Evolutionary conservation across 2,113 vertebrate species (phyloP).

Genomic region (Genyomyrus donnyi): DNA sequence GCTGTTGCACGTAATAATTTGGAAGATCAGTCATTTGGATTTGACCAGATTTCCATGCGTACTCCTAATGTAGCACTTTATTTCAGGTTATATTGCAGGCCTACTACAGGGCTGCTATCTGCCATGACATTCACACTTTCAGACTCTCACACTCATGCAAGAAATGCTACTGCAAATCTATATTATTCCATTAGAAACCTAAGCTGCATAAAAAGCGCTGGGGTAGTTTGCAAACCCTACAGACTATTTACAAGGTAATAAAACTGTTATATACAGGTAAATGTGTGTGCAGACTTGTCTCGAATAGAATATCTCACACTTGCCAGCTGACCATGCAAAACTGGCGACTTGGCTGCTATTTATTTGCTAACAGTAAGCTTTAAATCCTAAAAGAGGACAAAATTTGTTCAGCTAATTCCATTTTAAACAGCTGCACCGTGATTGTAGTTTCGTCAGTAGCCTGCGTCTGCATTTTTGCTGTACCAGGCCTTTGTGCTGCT

Average conservation of each 20-base stretch:
- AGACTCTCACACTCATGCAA: no score
- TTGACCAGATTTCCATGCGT: not conserved
- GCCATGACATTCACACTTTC: no score
- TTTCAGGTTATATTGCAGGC: not conserved
- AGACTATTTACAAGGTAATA: no score
- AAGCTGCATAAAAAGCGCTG: no score
- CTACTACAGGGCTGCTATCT: not conserved
- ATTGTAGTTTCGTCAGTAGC: not conserved
- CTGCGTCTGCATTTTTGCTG: not conserved
- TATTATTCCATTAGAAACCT: no score
- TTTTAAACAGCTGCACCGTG: not conserved
- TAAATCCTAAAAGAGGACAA: not conserved
- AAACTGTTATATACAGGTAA: not conserved
- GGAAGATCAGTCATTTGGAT: no score
- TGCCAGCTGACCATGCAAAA: not conserved
- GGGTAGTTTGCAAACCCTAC: no score
- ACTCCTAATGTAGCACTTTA: not conserved
- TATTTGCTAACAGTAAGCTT: not conserved
- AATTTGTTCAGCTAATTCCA: not conserved
- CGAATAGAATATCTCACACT: not conserved
- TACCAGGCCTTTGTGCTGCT: not conserved
- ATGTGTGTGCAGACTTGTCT: not conserved
- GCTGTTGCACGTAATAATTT: no score
- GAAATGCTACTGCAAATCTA: no score
- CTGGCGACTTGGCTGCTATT: not conserved